phyloP scores from a whole-genome alignment of 37 sponge, comb jelly and placozoan genomes.

The Oscarella lobularis region DNA sequence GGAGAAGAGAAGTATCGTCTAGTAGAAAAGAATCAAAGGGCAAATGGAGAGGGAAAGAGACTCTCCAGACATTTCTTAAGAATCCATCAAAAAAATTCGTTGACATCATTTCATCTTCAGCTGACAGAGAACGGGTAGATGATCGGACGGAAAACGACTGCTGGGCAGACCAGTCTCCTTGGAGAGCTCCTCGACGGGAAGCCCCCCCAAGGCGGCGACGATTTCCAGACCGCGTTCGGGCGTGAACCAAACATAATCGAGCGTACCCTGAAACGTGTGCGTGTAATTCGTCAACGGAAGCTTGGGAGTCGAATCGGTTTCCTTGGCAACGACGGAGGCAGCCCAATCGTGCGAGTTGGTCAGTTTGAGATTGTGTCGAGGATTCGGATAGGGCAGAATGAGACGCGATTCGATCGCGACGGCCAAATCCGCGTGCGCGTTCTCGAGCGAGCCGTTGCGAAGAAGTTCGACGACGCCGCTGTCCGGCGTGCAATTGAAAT shows the following conservation, averaged over 20 bases:
- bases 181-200: neutral
- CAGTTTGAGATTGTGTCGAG: neutral
- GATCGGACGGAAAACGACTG: slow-evolving; percentile 5
- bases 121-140: slow-evolving; percentile 4
- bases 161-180: slow-evolving; percentile 6
- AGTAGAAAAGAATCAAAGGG: no score
- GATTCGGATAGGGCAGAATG: neutral
- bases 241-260: neutral
- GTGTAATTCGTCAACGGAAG: slow-evolving; percentile 4
- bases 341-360: neutral
- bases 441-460: slow-evolving; percentile 42
- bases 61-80: no score
- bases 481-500: slow-evolving; percentile 90
- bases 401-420: neutral
- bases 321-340: neutral
- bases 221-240: slow-evolving; percentile 4
- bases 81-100: no score
- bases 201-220: neutral
- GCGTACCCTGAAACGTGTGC: slow-evolving; percentile 3
- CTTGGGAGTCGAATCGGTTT: neutral
- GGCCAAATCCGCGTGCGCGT: slow-evolving; percentile 58
- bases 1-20: no score
- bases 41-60: no score
- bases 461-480: slow-evolving; percentile 77
- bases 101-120: neutral